Evolutionary conservation across 2,113 vertebrate species (phyloP).

Genomic region (Cyanoliseus patagonus): DNA sequence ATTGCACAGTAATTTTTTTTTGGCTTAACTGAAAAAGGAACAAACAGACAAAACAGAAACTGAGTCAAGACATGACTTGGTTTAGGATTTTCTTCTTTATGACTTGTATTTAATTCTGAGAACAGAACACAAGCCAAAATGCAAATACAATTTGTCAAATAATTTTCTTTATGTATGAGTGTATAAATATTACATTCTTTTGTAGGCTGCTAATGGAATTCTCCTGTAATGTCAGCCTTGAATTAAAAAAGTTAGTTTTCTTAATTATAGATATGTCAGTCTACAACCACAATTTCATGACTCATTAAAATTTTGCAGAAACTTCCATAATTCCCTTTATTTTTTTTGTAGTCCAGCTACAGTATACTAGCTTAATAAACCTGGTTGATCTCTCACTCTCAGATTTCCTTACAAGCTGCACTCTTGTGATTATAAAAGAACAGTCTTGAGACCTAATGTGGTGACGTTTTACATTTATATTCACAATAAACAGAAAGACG

Average conservation of each 20-base stretch:
- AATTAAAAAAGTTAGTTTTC: background rate
- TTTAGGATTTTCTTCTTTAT: background rate
- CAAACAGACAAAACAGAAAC: background rate
- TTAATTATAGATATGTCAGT: constrained; percentile 21
- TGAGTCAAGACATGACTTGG: background rate
- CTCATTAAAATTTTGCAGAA: background rate
- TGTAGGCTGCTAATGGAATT: background rate
- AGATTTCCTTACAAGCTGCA: background rate
- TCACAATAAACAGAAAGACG: background rate
- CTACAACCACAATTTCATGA: background rate
- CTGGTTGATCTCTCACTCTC: background rate
- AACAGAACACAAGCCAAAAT: background rate
- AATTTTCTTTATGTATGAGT: background rate
- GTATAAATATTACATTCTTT: constrained; percentile 16
- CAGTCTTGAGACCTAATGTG: background rate
- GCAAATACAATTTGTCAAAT: background rate
- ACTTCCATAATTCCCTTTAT: background rate
- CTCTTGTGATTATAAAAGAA: background rate
- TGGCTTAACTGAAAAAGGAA: background rate
- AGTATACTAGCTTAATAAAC: background rate
- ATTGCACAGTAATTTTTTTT: background rate
- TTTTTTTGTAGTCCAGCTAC: background rate
- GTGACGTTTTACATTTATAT: background rate
- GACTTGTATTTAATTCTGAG: background rate
- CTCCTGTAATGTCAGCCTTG: background rate